These are phyloP conservation scores for Gryllus longicercus DNA, from an alignment of 2,888 invertebrate genomes.

Conservation along the genomic window DNA sequence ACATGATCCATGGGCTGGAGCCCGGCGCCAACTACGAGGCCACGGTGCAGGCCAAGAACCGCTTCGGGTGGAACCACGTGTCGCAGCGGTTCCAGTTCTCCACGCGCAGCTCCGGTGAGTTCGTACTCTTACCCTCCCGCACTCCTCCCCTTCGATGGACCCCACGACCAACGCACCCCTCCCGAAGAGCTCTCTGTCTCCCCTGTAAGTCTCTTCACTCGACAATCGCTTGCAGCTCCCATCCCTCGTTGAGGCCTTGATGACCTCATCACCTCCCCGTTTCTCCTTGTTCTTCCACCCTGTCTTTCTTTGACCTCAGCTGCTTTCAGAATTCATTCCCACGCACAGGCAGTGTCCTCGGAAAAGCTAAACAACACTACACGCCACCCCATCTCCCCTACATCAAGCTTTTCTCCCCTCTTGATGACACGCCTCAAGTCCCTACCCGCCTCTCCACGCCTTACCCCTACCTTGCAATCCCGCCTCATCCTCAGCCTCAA, in stretches of 20 bases:
- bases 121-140: neutral
- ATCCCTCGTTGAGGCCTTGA: neutral
- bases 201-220: neutral
- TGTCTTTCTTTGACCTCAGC: neutral
- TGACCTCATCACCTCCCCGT: neutral
- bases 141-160: too few species aligned
- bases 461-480: too few species aligned
- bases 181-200: neutral
- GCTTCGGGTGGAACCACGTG: constrained; percentile 64
- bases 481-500: too few species aligned
- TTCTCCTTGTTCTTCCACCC: too few species aligned
- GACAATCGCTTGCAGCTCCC: neutral
- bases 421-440: too few species aligned
- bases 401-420: too few species aligned
- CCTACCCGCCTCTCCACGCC: too few species aligned
- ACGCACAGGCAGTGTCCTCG: neutral
- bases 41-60: constrained; percentile 62
- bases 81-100: constrained; percentile 62
- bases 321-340: too few species aligned
- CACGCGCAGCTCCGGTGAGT: constrained; percentile 61
- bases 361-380: too few species aligned
- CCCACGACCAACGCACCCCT: too few species aligned
- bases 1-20: constrained; percentile 62
- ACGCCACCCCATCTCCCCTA: too few species aligned
- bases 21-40: constrained; percentile 65